Evolutionary conservation across 2,888 invertebrate species (phyloP).

Genomic region (Machimus rusticus): DNA sequence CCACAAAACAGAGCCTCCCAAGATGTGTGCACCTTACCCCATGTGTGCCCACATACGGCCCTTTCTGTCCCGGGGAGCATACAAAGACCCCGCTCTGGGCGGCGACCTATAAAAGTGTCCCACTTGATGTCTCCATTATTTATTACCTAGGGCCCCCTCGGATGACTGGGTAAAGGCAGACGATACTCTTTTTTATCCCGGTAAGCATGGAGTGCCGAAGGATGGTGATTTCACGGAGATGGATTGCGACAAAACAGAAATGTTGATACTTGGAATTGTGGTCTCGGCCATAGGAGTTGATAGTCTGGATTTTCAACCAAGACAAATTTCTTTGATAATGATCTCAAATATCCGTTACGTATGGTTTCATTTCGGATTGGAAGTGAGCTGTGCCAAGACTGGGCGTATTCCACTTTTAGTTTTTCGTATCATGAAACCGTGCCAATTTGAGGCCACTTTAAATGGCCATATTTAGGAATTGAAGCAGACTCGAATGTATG

Average conservation of each 20-base stretch:
- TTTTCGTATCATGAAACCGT: neutral
- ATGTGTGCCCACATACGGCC: neutral
- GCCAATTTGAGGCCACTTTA: neutral
- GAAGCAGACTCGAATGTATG: neutral
- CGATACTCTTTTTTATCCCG: neutral
- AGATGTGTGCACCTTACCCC: neutral
- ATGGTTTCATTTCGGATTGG: neutral
- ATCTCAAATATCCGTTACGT: neutral
- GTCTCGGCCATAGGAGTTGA: slow-evolving; percentile 16
- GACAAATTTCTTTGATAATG: slow-evolving; percentile 32
- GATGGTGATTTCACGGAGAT: slow-evolving; percentile 9
- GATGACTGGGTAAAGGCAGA: slow-evolving; percentile 28
- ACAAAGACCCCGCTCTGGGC: neutral
- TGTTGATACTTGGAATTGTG: slow-evolving; percentile 23
- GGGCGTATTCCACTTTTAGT: neutral
- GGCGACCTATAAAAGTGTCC: slow-evolving; percentile 33
- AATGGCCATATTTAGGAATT: neutral
- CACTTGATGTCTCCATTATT: slow-evolving; percentile 38
- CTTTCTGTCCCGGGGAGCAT: neutral
- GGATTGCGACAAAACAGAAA: slow-evolving; percentile 25
- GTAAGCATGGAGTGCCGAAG: slow-evolving; percentile 11
- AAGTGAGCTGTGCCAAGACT: neutral
- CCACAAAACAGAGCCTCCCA: neutral
- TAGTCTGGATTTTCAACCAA: slow-evolving; percentile 19
- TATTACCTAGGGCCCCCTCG: slow-evolving; percentile 14